Conservation (phyloP, 1,140 invertebrate genomes). For the Bradynema listronoti region DNA sequence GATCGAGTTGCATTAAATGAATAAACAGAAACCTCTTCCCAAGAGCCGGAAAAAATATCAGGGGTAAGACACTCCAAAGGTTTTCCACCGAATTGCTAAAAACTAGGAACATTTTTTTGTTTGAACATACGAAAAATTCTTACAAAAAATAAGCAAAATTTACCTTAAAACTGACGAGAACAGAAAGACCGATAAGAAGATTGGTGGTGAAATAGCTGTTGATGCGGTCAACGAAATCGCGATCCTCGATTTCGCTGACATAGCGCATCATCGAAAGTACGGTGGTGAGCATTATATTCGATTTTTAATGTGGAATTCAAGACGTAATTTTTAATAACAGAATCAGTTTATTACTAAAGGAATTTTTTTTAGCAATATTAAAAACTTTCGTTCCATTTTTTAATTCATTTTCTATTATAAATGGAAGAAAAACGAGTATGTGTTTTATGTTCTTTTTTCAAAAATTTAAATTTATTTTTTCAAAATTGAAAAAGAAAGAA, state of each 20-base stretch:
- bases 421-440: no score
- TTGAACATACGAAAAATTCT: conserved; percentile 3
- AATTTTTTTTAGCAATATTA: no score
- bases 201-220: conserved; percentile 45
- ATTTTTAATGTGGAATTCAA: no score
- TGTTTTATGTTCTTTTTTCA: no score
- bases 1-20: not conserved
- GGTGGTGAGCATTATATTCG: not conserved
- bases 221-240: conserved; percentile 44
- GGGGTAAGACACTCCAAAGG: conserved; percentile 42
- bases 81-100: conserved; percentile 49
- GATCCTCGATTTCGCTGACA: conserved; percentile 44
- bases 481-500: no score
- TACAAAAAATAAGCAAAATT: conserved; percentile 16
- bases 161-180: conserved; percentile 45
- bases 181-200: conserved; percentile 39
- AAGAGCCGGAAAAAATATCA: conserved; percentile 41
- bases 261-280: conserved; percentile 48
- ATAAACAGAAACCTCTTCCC: conserved; percentile 39
- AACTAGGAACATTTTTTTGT: not conserved
- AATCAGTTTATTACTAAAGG: no score
- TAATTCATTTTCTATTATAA: no score
- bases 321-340: no score
- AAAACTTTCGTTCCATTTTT: no score
- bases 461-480: no score